Conservation (phyloP, 92 coral and sea anemone genomes). For the Meandrina meandrites region DNA sequence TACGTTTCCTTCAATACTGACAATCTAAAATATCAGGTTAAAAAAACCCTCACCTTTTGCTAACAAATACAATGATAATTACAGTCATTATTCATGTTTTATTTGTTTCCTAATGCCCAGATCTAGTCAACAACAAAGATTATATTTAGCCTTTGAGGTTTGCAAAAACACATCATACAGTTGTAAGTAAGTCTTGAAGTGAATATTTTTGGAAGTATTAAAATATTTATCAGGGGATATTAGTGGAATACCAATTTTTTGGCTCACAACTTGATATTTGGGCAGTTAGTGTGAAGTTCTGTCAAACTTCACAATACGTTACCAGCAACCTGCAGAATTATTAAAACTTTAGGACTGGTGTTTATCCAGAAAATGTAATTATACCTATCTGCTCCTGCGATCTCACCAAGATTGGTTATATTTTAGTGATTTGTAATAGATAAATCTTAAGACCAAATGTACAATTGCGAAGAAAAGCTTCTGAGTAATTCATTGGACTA, state of each 20-base stretch:
- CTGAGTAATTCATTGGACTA: neutral
- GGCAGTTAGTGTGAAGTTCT: neutral
- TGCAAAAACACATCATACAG: neutral
- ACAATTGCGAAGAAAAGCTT: neutral
- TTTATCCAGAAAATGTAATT: constrained; percentile 4
- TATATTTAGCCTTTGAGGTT: neutral
- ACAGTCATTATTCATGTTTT: neutral
- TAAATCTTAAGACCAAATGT: neutral
- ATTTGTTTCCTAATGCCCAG: neutral
- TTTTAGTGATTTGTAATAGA: neutral
- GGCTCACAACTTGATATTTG: neutral
- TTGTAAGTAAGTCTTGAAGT: neutral
- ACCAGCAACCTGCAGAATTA: constrained; percentile 33
- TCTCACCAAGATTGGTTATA: neutral
- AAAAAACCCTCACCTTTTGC: neutral
- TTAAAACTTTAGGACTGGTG: constrained; percentile 11
- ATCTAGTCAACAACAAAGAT: neutral
- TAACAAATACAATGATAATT: neutral
- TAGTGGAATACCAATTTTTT: neutral
- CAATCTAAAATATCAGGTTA: neutral
- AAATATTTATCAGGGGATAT: constrained; percentile 1
- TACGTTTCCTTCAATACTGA: neutral
- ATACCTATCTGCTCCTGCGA: constrained; percentile 1
- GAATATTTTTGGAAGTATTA: neutral
- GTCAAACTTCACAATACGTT: constrained; percentile 16